phyloP scores from a whole-genome alignment of 35 echinoderm and acorn worm genomes.

The Heliocidaris erythrogramma region DNA sequence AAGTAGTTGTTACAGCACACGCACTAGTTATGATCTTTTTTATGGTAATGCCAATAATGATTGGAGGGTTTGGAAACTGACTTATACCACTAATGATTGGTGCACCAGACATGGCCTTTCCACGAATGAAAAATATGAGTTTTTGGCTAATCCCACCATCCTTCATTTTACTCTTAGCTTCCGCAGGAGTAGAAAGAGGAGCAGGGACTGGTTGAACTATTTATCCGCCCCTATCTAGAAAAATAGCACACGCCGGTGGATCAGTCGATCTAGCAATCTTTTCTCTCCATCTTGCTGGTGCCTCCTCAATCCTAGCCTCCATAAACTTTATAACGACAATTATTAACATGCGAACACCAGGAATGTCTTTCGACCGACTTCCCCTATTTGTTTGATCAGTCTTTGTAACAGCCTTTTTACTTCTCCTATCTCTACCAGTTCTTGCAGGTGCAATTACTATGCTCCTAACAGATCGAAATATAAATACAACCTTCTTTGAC shows the following conservation, averaged over 20 bases:
- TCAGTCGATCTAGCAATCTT: constrained; percentile 79
- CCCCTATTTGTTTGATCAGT: constrained; percentile 75
- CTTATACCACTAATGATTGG: constrained; percentile 77
- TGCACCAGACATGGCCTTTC: constrained; percentile 84
- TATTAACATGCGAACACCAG: constrained; percentile 73
- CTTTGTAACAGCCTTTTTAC: constrained; percentile 64
- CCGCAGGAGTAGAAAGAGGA: constrained; percentile 71
- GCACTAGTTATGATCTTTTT: constrained; percentile 85
- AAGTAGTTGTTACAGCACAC: constrained; percentile 80
- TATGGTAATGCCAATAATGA: constrained; percentile 90
- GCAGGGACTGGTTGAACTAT: constrained; percentile 73
- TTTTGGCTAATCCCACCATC: constrained; percentile 80
- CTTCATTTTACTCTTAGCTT: constrained; percentile 66
- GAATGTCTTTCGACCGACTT: constrained; percentile 58
- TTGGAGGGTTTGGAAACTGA: constrained; percentile 86
- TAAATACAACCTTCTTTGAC: constrained; percentile 82
- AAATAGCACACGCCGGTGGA: constrained; percentile 63
- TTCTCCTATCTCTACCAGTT: constrained; percentile 61
- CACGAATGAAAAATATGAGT: constrained; percentile 87
- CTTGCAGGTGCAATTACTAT: constrained; percentile 81
- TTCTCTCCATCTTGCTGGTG: constrained; percentile 68
- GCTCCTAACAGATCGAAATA: constrained; percentile 77
- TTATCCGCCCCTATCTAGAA: constrained; percentile 71
- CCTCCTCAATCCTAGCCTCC: constrained; percentile 79
- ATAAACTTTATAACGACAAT: constrained; percentile 84